Conservation (phyloP, 2,797 vertebrate genomes). For the Vespertilio murinus region DNA sequence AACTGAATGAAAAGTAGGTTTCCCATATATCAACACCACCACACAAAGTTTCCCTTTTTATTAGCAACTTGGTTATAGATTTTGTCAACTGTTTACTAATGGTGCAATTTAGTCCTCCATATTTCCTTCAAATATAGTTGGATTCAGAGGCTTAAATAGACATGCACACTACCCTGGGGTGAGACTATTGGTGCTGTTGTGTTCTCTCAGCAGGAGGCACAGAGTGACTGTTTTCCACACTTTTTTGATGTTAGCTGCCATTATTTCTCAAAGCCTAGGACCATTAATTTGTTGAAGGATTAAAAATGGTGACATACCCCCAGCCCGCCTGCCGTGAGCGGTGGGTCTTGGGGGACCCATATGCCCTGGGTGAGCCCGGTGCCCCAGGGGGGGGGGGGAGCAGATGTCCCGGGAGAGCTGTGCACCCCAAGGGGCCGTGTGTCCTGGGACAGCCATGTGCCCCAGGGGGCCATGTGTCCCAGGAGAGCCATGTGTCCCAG, state of each 20-base stretch:
- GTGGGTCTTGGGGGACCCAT: too few species aligned
- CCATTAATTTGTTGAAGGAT: background rate
- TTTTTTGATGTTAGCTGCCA: background rate
- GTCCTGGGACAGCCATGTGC: too few species aligned
- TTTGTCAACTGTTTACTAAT: background rate
- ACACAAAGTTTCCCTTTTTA: background rate
- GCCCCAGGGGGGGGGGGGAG: too few species aligned
- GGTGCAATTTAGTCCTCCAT: background rate
- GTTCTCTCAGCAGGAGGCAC: background rate
- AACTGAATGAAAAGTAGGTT: background rate
- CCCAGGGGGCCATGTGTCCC: too few species aligned
- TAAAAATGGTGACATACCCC: background rate
- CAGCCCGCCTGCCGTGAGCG: too few species aligned
- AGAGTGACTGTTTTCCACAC: background rate
- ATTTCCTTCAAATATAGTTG: background rate
- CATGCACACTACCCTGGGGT: too few species aligned
- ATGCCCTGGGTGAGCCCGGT: too few species aligned
- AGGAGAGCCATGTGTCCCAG: too few species aligned
- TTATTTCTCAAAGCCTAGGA: background rate
- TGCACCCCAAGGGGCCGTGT: too few species aligned
- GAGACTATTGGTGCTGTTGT: background rate
- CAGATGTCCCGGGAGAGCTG: too few species aligned
- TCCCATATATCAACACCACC: background rate
- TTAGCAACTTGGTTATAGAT: background rate
- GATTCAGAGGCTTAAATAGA: background rate